Evolutionary conservation across 2,888 invertebrate species (phyloP).

Genomic region (Strigamia transsilvanica): DNA sequence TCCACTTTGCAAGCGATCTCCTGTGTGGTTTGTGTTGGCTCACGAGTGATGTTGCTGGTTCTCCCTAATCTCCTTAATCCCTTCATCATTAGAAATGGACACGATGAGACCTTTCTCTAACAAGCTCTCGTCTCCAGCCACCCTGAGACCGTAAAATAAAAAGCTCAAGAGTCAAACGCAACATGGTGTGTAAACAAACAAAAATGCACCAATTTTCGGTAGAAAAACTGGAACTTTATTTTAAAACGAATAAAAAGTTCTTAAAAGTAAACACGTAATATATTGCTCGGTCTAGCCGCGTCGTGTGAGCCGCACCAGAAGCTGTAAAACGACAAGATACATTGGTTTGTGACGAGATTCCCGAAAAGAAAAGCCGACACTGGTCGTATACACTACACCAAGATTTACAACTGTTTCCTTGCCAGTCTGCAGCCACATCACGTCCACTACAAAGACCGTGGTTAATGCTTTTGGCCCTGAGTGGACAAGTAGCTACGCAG

Average conservation of each 20-base stretch:
- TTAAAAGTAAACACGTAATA: conserved; percentile 23
- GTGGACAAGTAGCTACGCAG: conserved; percentile 38
- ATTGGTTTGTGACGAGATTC: conserved; percentile 46
- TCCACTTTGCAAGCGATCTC: conserved; percentile 43
- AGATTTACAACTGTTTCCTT: conserved; percentile 48
- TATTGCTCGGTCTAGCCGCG: not conserved
- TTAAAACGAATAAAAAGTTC: conserved; percentile 4
- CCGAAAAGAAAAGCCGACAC: conserved; percentile 28
- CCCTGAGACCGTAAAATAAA: conserved; percentile 4
- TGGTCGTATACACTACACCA: conserved; percentile 39
- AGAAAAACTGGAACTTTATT: not conserved
- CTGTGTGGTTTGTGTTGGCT: conserved; percentile 49
- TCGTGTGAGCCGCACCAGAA: conserved; percentile 7
- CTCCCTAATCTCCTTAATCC: conserved; percentile 49
- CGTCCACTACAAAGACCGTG: conserved; percentile 47
- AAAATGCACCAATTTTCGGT: not conserved
- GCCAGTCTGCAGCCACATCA: conserved; percentile 49
- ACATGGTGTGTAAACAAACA: not conserved
- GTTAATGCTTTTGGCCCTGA: conserved; percentile 48
- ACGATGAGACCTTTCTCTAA: conserved; percentile 42
- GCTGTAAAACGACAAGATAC: conserved; percentile 37
- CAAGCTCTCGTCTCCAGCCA: conserved; percentile 33
- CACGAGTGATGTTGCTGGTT: conserved; percentile 44
- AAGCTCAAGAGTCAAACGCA: conserved; percentile 11
- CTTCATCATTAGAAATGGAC: conserved; percentile 45